These are phyloP conservation scores for Leptatherina wallacei DNA, from an alignment of 2,797 vertebrate species.

Conservation along the genomic window DNA sequence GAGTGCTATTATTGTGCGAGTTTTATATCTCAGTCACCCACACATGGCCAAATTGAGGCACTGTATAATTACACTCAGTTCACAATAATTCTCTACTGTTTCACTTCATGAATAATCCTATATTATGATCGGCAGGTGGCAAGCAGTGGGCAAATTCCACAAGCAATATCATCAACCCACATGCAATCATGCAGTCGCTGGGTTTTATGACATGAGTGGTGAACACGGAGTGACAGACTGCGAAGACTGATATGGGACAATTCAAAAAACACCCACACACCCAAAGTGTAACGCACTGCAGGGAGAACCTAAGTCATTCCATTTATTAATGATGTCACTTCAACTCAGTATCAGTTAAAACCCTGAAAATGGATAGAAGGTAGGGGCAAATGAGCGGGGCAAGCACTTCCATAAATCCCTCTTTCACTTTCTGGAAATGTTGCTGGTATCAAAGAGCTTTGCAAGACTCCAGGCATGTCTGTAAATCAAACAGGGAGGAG, in stretches of 20 bases:
- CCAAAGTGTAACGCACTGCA: constrained; percentile 38
- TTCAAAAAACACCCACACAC: constrained; percentile 62
- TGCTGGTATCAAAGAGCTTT: constrained; percentile 65
- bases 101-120: constrained; percentile 71
- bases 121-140: constrained; percentile 61
- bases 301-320: constrained; percentile 57
- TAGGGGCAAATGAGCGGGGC: constrained; percentile 26
- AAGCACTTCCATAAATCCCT: constrained; percentile 61
- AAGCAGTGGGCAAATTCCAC: constrained; percentile 64
- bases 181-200: constrained; percentile 58
- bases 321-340: constrained; percentile 65
- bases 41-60: constrained; percentile 57
- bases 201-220: constrained; percentile 57
- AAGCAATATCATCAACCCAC: constrained; percentile 71
- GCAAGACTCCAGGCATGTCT: constrained; percentile 55
- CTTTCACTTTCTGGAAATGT: constrained; percentile 66
- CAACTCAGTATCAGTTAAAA: constrained; percentile 65
- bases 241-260: constrained; percentile 61
- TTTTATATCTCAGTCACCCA: constrained; percentile 59
- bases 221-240: constrained; percentile 48
- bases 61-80: constrained; percentile 66
- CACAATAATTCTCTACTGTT: constrained; percentile 64
- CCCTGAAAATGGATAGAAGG: constrained; percentile 53
- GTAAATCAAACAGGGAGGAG: constrained; percentile 72
- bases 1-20: constrained; percentile 46